These are phyloP conservation scores for Arctocebus calabarensis DNA, from an alignment of 2,797 vertebrate genomes.

Conservation along the genomic window DNA sequence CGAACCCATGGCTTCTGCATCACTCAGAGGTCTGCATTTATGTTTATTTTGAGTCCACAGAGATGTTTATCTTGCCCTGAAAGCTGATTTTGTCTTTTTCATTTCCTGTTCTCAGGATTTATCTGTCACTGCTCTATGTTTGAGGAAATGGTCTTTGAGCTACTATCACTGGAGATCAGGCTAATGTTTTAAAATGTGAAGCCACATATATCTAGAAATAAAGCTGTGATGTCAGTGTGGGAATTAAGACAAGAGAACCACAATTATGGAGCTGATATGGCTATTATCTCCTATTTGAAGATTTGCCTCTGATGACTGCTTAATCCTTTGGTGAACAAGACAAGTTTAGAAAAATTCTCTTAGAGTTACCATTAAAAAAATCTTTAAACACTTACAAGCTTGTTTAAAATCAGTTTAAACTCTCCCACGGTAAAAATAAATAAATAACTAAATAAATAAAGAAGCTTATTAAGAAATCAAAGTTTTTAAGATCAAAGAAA, in stretches of 20 bases:
- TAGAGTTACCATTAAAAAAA: not conserved
- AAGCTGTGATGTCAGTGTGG: not conserved
- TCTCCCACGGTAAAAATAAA: not conserved
- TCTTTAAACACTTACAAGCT: not conserved
- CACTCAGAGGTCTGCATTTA: not conserved
- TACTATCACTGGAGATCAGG: not conserved
- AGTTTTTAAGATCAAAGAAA: not conserved
- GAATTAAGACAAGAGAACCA: not conserved
- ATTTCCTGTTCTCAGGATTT: not conserved
- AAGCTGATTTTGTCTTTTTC: not conserved
- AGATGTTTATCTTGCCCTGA: not conserved
- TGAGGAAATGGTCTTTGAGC: not conserved
- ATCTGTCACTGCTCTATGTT: not conserved
- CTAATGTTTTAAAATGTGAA: not conserved
- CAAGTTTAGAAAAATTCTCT: not conserved
- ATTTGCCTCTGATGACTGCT: not conserved
- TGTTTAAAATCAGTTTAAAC: not conserved
- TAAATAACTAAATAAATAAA: not conserved
- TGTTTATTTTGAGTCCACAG: not conserved
- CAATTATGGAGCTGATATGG: not conserved
- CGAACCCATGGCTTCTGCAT: not conserved
- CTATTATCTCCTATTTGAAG: not conserved
- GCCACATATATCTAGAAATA: not conserved
- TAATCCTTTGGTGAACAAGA: not conserved
- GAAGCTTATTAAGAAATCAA: not conserved